Evolutionary conservation across 2,888 invertebrate genomes (phyloP).

Genomic region (Hemicrepidius hirtus): DNA sequence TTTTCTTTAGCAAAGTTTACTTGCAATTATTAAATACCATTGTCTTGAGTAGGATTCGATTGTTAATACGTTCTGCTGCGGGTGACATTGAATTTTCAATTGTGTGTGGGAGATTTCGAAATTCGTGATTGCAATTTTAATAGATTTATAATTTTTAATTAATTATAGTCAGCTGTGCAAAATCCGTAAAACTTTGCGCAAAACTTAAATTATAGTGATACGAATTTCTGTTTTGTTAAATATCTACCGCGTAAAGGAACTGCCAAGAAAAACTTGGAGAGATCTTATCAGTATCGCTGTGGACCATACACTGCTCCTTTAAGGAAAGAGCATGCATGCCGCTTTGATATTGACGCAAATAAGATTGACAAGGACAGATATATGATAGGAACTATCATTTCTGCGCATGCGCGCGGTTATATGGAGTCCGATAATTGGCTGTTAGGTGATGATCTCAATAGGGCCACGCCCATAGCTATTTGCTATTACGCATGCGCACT

Average conservation of each 20-base stretch:
- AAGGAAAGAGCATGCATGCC: no score
- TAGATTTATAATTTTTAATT: slow-evolving; percentile 32
- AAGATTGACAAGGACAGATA: no score
- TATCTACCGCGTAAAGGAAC: background rate
- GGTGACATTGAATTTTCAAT: slow-evolving; percentile 30
- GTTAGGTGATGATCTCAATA: no score
- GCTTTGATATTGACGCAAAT: no score
- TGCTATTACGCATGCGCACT: no score
- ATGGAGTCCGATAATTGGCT: no score
- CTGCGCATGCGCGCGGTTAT: no score
- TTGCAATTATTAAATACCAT: background rate
- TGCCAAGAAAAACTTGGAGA: no score
- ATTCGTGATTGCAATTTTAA: slow-evolving; percentile 27
- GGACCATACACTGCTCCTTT: no score
- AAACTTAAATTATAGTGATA: background rate
- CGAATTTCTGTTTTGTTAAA: slow-evolving; percentile 7
- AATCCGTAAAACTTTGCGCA: background rate
- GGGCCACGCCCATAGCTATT: no score
- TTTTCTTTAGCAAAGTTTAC: slow-evolving; percentile 4
- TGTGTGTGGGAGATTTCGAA: slow-evolving; percentile 35
- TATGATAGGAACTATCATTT: no score
- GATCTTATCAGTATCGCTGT: no score
- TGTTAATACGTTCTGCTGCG: slow-evolving; percentile 30
- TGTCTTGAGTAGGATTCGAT: slow-evolving; percentile 17
- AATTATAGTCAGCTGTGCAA: slow-evolving; percentile 6